Base-by-base conservation (phyloP, 2,113 vertebrate species). In the Pampusana beccarii region DNA sequence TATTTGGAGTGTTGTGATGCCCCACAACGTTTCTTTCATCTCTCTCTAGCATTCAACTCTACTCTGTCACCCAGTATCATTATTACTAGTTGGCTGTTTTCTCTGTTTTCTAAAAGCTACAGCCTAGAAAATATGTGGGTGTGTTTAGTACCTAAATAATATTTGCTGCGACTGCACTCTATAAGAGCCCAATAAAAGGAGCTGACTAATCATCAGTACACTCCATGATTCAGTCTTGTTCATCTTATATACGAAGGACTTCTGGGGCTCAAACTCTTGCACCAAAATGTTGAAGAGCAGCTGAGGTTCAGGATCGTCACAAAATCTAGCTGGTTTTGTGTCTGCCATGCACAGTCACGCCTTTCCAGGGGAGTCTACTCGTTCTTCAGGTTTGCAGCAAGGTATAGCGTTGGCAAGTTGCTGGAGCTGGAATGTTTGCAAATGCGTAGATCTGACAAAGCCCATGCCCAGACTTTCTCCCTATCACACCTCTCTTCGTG, bases 401-500 rank as follows among this genome's bases (percentile, higher is more conserved):
- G 34, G 2, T 20, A 5, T 29, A n/a, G 16, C 23, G 11, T 33
- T 40, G 48, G 4, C n/a, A 51, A 46, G 34, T 40, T 6, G 0
- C 20, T 15, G 44, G 34, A n/a, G 6, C 4, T 34, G 20, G 40
- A 54, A 85, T n/a, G 2, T 40, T 61, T 2, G 1, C 13, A 21
- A 17, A 20, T 17, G 3, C 9, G 16, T 18, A 31, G 16, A 21
- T 9, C 44, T 44, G 44, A 44, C 18, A 44, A 44, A 18, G 44
- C 18, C 44, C 42, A 44, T 44, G 42, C 42, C 42, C 44, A 44
- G 44, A 25, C 5, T 1, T 89, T 73, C 33, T 57, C 3, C 58
- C 50, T 61, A 11, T 16, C 40, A n/a, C 1, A 0, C 3, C 17
- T 72, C 13, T 31, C 26, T 42, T 46, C 6, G 36, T 21, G 6